A percentile compares a stretch with the other conserved stretches of the same genome.
These are phyloP conservation scores for Meda fulgida DNA, from an alignment of 2,797 vertebrate genomes.

Conservation along the genomic window DNA sequence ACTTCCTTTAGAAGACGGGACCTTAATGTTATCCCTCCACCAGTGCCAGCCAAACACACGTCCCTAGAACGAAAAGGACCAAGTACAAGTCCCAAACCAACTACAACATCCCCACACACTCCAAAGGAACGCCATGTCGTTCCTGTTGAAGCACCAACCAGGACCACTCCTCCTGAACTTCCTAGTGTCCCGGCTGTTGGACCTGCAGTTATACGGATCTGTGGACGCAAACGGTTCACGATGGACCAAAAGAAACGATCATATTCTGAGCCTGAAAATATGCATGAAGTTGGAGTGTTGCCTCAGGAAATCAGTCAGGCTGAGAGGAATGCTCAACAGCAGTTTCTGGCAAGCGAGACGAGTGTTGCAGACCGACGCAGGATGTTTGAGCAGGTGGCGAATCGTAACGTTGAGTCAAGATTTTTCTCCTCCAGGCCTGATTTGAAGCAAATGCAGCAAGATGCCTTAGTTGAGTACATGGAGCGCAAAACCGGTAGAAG, in stretches of 20 bases:
- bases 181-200: constrained; percentile 71
- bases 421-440: constrained; percentile 79
- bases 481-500: constrained; percentile 85
- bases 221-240: constrained; percentile 86
- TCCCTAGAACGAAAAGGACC: constrained; percentile 78
- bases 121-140: constrained; percentile 88
- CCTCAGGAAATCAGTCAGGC: constrained; percentile 74
- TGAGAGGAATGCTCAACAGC: constrained; percentile 66
- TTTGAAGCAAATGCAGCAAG: constrained; percentile 90
- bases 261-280: constrained; percentile 93
- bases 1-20: constrained; percentile 88
- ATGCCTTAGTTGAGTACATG: constrained; percentile 87
- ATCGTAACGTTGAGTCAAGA: constrained; percentile 59
- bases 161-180: constrained; percentile 63
- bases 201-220: constrained; percentile 77
- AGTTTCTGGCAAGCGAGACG: constrained; percentile 78
- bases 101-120: constrained; percentile 78
- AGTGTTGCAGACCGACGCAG: constrained; percentile 87
- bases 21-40: constrained; percentile 72
- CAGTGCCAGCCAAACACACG: constrained; percentile 65
- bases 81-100: constrained; percentile 79
- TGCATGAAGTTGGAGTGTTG: constrained; percentile 89
- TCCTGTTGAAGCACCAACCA: constrained; percentile 71
- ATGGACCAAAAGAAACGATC: constrained; percentile 92
- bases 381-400: constrained; percentile 85